Base-by-base conservation (phyloP, 2,888 invertebrate species). In the Temnothorax ravouxi region DNA sequence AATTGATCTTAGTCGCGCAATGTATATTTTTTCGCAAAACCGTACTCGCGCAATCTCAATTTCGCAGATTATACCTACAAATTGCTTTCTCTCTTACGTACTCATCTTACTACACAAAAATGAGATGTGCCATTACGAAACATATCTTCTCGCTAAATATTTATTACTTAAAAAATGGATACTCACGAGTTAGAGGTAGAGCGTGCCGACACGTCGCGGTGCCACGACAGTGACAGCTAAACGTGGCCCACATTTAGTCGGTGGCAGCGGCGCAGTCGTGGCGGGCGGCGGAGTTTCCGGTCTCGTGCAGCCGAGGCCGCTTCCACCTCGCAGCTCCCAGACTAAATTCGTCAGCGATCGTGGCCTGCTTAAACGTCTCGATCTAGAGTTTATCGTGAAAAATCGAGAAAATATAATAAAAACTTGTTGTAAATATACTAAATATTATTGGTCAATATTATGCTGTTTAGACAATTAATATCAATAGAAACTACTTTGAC, bases 301-400 rank as follows among this genome's bases (percentile, higher is more conserved):
- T 89, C 94, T 93, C 84, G 92, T 89, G 87, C 93, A 94, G 34
- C 93, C 92, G 41, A 92, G 91, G 21, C 94, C 94, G 84, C 91
- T 94, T 89, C 94, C 95, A 72, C 94, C 95, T 75, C 95, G 93
- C 69, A 95, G 92, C 91, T 98, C 98, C 98, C 98, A 98, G 87
- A 98, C 98, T 92, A 98, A 96, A 95, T 98, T 98, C 86, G 98
- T 98, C 93, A 98, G 95, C 85, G 98, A 98, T 91, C 98, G 97
- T 76, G 98, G 98, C 93, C 98, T 96, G 91, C 97, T 97, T 85
- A 98, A 95, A 92, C 97, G 97, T 91, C 98, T 96, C 76, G 97
- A 97, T 92, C 95, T 95, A 62, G 21, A 69, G 54, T 38, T 34
- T 6, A 6, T 15, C 44, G 41, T 38, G 4, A 8, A 18, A 71